These are phyloP conservation scores for Dione vanillae DNA, from an alignment of 2,888 invertebrate species.

Conservation along the genomic window DNA sequence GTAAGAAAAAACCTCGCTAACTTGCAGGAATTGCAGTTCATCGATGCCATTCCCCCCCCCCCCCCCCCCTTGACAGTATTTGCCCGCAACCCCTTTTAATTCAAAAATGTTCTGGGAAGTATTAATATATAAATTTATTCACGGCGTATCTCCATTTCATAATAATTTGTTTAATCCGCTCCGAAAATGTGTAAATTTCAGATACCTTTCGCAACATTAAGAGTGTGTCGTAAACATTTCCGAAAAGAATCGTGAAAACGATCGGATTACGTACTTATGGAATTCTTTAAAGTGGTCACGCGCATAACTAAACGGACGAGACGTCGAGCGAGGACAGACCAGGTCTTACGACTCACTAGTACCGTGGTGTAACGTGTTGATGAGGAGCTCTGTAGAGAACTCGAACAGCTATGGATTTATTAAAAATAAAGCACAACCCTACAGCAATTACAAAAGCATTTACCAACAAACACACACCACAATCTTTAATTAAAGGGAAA, in stretches of 20 bases:
- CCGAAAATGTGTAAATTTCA: constrained; percentile 11
- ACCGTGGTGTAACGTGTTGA: too few species aligned
- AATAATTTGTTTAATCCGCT: constrained; percentile 13
- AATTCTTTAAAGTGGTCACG: not conserved
- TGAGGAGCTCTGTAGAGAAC: too few species aligned
- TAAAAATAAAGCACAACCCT: not conserved
- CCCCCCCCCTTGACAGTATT: not conserved
- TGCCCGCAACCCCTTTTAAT: not conserved
- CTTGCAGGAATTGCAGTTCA: not conserved
- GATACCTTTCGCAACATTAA: too few species aligned
- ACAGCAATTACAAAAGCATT: too few species aligned
- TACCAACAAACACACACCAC: too few species aligned
- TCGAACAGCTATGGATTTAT: not conserved
- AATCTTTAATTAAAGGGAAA: too few species aligned
- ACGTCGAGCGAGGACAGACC: not conserved
- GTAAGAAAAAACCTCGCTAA: too few species aligned
- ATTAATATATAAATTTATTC: constrained; percentile 14
- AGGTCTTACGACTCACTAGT: not conserved
- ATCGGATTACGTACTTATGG: too few species aligned
- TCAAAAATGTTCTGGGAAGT: not conserved
- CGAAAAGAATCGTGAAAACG: too few species aligned
- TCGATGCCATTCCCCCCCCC: not conserved
- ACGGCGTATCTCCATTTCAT: constrained; percentile 7
- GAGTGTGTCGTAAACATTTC: too few species aligned
- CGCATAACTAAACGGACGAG: constrained; percentile 1